Conservation (phyloP, 2,888 invertebrate species). For the Eilema sororculum region DNA sequence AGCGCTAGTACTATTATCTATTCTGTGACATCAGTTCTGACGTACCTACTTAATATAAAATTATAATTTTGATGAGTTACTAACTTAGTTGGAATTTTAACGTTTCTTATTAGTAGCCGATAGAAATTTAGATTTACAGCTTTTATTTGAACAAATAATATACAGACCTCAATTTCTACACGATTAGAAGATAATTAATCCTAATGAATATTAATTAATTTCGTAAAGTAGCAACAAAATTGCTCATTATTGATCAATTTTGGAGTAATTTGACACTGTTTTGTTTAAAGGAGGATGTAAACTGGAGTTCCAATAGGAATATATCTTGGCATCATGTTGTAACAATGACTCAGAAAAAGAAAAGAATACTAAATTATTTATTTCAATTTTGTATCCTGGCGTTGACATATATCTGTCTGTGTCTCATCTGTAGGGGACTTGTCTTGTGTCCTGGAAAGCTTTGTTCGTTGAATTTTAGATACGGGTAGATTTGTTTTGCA, state of each 20-base stretch:
- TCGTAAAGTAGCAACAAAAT: no score
- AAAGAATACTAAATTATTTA: conserved; percentile 4
- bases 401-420: neutral
- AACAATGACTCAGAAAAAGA: conserved; percentile 1
- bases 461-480: conserved; percentile 1
- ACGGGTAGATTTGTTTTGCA: neutral
- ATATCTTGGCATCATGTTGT: neutral
- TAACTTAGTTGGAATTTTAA: no score
- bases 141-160: no score
- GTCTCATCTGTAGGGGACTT: neutral
- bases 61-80: no score
- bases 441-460: neutral
- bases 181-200: no score
- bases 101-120: no score
- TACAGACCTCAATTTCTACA: no score
- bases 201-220: no score
- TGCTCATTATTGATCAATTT: neutral
- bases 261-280: neutral
- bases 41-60: no score
- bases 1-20: no score
- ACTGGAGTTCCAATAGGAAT: neutral
- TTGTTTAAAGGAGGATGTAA: neutral
- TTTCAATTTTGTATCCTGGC: neutral
- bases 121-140: no score
- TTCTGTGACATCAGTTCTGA: no score